Base-by-base conservation (phyloP, 2,797 vertebrate genomes). In the Huso huso region DNA sequence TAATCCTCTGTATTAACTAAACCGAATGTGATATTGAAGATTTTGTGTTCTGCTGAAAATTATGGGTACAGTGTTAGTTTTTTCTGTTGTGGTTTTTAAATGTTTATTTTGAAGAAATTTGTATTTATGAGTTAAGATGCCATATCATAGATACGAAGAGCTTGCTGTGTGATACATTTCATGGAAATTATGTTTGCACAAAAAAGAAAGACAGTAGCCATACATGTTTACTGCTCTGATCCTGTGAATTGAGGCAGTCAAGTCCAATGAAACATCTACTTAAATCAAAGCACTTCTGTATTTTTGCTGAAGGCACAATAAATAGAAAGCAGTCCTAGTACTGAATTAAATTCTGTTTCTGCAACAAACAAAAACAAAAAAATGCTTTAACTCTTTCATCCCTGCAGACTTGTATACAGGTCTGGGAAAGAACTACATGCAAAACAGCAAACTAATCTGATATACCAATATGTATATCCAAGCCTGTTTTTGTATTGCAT, bases 101-200 rank as follows among this genome's bases (percentile, higher is more conserved):
- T 13, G 37, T 73, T 73, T 62, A 55, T 66, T 75, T 72, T 61
- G 23, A 51, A 86, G 85, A 51, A 68, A 37, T 0, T 37, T 37
- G 37, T 89, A 86, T 88, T 82, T 86, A 88, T 86, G 84, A 88
- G 83, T 90, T 92, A 90, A 93, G 85, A 91, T 94, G 93, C 93
- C 92, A 92, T 91, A 93, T 93, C 79, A 72, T 86, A 87, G 84
- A 37, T 37, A 37, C 37, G 37, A 88, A 80, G 88, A 91, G 89
- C 93, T 97, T 97, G 94, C 94, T 86, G 94, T 97, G 93, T 93
- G 72, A 82, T 75, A 75, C 10, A 62, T 61, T 61, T 37, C 51
- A 49, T 63, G 8, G 49, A 62, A 51, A 71, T 72, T 74, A 70
- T 73, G 77, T 79, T 86, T 84, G 81, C 83, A 83, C 78, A 82